phyloP scores from a whole-genome alignment of 2,888 invertebrate species.

The Zygaena filipendulae region DNA sequence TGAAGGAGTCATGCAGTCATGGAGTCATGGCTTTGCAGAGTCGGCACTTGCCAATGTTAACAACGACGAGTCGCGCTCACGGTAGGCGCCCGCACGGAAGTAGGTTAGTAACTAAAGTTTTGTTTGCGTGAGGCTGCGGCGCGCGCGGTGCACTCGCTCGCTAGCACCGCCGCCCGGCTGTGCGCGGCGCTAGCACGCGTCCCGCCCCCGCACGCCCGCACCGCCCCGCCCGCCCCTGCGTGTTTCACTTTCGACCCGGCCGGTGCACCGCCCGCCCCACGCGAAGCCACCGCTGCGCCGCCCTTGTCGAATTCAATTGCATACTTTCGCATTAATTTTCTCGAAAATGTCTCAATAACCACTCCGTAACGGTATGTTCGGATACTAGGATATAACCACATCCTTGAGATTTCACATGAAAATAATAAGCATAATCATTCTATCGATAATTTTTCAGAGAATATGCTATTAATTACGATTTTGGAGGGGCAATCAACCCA shows the following conservation, averaged over 20 bases:
- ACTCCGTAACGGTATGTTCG: constrained; percentile 9
- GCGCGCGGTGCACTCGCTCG: constrained; percentile 45
- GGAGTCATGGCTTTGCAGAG: too few species aligned
- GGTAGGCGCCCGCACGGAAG: constrained; percentile 67
- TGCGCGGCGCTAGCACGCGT: constrained; percentile 20
- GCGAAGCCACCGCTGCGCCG: constrained; percentile 26
- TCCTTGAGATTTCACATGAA: too few species aligned
- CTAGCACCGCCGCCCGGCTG: constrained; percentile 35
- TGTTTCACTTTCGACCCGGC: constrained; percentile 51
- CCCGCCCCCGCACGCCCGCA: constrained; percentile 23
- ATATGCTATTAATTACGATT: too few species aligned
- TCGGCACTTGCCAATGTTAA: too few species aligned
- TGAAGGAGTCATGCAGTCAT: too few species aligned
- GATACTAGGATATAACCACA: too few species aligned
- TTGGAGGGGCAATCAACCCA: too few species aligned
- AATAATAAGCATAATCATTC: too few species aligned
- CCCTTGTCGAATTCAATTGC: too few species aligned
- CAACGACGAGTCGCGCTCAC: constrained; percentile 46
- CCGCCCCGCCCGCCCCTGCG: constrained; percentile 25
- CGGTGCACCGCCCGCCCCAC: constrained; percentile 32
- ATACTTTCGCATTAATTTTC: constrained; percentile 20
- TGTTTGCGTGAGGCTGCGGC: constrained; percentile 68
- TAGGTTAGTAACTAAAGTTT: constrained; percentile 69
- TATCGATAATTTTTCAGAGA: too few species aligned
- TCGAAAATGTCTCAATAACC: constrained; percentile 21